Percentiles rank a stretch among this genome's conserved stretches.
Conservation (phyloP, 2,113 vertebrate genomes). For the Brachyistius frenatus region DNA sequence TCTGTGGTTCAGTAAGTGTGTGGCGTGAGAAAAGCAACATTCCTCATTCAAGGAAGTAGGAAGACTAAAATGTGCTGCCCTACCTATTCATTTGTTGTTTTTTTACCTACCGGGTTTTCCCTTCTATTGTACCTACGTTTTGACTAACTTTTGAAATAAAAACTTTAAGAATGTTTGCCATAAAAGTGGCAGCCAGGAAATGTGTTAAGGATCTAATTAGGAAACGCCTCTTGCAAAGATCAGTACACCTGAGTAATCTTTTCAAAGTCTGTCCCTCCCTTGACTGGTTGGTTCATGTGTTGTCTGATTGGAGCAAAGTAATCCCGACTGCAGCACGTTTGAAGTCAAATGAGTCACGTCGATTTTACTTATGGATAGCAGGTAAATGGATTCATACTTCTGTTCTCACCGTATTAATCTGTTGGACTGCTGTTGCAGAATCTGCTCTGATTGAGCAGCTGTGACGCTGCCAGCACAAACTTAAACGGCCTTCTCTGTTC, state of each 20-base stretch:
- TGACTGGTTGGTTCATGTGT: conserved; percentile 33
- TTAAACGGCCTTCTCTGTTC: conserved; percentile 9
- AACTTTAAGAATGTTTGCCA: too few species aligned
- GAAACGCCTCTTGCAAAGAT: not conserved
- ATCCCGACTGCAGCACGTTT: conserved; percentile 18
- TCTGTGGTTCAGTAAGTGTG: conserved; percentile 30
- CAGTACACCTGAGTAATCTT: conserved; percentile 29
- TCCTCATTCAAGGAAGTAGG: conserved; percentile 71
- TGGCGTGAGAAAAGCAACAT: conserved; percentile 43
- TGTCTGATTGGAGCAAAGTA: conserved; percentile 26
- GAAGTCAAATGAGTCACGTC: not conserved
- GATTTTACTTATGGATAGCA: not conserved
- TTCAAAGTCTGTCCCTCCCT: conserved; percentile 35
- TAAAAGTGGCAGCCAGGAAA: too few species aligned
- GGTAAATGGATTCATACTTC: not conserved
- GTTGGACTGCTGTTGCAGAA: not conserved
- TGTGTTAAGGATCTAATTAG: not conserved
- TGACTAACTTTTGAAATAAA: too few species aligned
- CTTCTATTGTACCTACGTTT: not conserved
- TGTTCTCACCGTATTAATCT: not conserved
- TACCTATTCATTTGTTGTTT: not conserved
- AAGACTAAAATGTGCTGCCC: conserved; percentile 43
- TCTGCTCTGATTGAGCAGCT: conserved; percentile 4
- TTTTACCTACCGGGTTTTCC: not conserved
- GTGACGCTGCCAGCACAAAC: conserved; percentile 3